Percentiles rank a stretch among this genome's conserved stretches.
phyloP scores from a whole-genome alignment of 64 coral and sea anemone species.

The Porites australiensis region DNA sequence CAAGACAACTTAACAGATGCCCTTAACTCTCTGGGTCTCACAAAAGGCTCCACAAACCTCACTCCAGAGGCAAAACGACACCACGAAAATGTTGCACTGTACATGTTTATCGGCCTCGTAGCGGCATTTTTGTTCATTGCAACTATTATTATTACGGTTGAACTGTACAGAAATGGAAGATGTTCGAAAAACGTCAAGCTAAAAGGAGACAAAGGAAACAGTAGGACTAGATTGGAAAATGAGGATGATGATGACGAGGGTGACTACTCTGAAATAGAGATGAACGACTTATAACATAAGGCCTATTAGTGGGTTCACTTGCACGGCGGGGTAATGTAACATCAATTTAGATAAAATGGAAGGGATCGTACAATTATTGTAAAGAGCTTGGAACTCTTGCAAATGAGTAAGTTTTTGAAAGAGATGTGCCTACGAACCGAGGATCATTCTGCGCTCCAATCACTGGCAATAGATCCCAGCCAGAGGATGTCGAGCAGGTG shows the following conservation, averaged over 20 bases:
- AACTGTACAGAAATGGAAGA: conserved; percentile 93
- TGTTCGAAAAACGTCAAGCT: conserved; percentile 63
- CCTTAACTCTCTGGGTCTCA: conserved; percentile 73
- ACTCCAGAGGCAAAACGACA: conserved; percentile 87
- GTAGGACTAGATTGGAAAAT: conserved; percentile 51
- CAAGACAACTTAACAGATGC: conserved; percentile 77
- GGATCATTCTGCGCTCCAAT: too few relatives aligned
- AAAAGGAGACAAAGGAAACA: conserved; percentile 62
- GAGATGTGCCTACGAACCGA: too few relatives aligned
- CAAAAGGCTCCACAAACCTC: conserved; percentile 29
- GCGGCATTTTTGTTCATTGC: conserved; percentile 94
- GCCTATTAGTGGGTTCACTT: too few relatives aligned
- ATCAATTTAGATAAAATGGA: too few relatives aligned
- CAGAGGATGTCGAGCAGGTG: too few relatives aligned
- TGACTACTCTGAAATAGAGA: conserved; percentile 83
- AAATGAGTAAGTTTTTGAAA: too few relatives aligned
- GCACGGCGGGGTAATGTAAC: too few relatives aligned
- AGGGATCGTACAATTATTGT: too few relatives aligned
- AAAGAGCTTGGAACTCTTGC: too few relatives aligned
- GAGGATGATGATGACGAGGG: conserved; percentile 64
- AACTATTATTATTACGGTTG: conserved; percentile 89
- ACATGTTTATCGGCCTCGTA: conserved; percentile 98
- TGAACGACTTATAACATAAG: conserved; percentile 48
- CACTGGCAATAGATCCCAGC: too few relatives aligned
- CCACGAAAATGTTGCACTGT: conserved; percentile 95